A percentile compares a stretch with the other conserved stretches of the same genome.
phyloP scores from a whole-genome alignment of 1,140 invertebrate species.

The Calycopis cecrops region DNA sequence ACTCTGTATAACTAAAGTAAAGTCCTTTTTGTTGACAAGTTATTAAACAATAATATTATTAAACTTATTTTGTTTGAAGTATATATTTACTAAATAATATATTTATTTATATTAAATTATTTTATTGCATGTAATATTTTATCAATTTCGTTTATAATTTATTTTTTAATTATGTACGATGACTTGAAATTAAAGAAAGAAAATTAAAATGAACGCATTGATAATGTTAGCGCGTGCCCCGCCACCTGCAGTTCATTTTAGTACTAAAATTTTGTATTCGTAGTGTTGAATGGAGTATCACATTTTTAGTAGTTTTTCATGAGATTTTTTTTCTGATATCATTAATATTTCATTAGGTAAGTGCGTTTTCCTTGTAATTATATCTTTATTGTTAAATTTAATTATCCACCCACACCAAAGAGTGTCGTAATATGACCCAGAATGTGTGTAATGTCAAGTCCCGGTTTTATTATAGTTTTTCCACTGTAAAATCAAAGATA shows the following conservation, averaged over 20 bases:
- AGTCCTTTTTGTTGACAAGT: too few species aligned
- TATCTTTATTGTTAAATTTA: neutral
- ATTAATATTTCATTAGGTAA: constrained; percentile 62
- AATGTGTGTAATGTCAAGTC: constrained; percentile 65
- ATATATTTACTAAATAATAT: too few species aligned
- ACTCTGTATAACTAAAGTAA: too few species aligned
- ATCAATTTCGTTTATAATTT: too few species aligned
- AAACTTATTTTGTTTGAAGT: too few species aligned
- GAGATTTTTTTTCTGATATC: constrained; percentile 64
- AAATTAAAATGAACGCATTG: constrained; percentile 16
- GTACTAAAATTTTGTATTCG: constrained; percentile 74
- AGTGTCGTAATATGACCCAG: constrained; percentile 44
- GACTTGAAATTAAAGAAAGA: neutral
- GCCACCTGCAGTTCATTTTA: constrained; percentile 64
- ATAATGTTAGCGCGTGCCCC: constrained; percentile 14
- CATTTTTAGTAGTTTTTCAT: constrained; percentile 73
- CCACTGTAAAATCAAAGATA: constrained; percentile 6
- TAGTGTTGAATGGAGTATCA: constrained; percentile 73
- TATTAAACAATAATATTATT: too few species aligned
- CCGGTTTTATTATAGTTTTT: constrained; percentile 56
- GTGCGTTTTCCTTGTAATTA: constrained; percentile 15
- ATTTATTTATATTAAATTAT: too few species aligned
- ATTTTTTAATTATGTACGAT: too few species aligned
- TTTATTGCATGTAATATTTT: too few species aligned
- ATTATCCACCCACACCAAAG: constrained; percentile 4